A percentile compares a stretch with the other conserved stretches of the same genome.
Conservation (phyloP, 2,113 vertebrate species). For the Corythoichthys intestinalis region DNA sequence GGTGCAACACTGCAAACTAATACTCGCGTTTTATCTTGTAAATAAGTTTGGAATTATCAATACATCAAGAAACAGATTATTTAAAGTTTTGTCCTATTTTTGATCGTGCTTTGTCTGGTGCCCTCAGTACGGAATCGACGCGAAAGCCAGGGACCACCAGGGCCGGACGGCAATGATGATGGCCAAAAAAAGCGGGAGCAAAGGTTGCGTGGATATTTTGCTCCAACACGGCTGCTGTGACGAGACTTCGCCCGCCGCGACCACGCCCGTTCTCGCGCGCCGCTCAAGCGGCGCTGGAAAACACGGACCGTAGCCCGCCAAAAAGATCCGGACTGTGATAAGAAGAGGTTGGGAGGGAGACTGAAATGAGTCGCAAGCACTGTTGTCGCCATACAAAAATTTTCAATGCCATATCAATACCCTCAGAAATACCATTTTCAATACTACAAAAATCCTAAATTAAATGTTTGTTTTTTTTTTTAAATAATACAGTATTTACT, state of each 20-base stretch:
- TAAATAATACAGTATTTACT: no score
- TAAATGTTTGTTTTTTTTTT: no score
- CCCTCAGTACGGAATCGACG: slow-evolving; percentile 83
- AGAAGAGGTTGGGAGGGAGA: neutral
- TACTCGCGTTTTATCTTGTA: no score
- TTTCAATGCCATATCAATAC: no score
- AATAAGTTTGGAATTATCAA: no score
- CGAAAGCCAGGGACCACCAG: slow-evolving; percentile 78
- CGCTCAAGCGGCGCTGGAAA: slow-evolving; percentile 86
- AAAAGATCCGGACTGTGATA: neutral
- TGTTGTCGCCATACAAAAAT: neutral
- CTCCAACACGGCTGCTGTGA: slow-evolving; percentile 86
- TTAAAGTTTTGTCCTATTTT: no score
- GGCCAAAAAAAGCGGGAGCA: slow-evolving; percentile 80
- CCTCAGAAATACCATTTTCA: no score
- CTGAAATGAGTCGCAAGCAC: neutral
- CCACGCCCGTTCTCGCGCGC: slow-evolving; percentile 80
- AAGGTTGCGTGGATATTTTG: slow-evolving; percentile 85
- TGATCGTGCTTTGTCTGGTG: neutral
- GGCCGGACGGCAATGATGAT: slow-evolving; percentile 82
- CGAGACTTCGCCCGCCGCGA: slow-evolving; percentile 71
- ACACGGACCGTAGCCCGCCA: slow-evolving; percentile 58
- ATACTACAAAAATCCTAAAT: no score
- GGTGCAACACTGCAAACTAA: no score
- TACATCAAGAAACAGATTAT: no score